These are phyloP conservation scores for Thymelicus lineola DNA, from an alignment of 2,888 invertebrate species.

Conservation along the genomic window DNA sequence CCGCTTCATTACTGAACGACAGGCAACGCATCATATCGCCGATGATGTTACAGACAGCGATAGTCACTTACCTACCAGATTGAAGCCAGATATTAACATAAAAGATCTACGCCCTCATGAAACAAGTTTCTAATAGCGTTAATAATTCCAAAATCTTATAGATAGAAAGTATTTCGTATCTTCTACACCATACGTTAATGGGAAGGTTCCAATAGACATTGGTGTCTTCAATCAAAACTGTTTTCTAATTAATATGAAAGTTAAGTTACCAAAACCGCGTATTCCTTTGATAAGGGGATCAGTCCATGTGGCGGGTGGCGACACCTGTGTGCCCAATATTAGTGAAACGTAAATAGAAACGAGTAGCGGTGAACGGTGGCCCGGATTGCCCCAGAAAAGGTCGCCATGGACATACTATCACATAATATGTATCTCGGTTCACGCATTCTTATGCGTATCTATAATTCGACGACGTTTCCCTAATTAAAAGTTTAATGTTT, in stretches of 20 bases:
- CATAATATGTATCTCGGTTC: neutral
- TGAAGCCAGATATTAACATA: no score
- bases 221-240: neutral
- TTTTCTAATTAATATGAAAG: slow-evolving; percentile 8
- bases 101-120: no score
- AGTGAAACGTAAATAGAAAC: slow-evolving; percentile 11
- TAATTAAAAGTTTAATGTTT: no score
- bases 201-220: neutral
- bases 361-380: neutral
- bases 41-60: no score
- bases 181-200: neutral
- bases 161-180: neutral
- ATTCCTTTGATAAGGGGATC: slow-evolving; percentile 51
- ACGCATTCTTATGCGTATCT: neutral
- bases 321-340: slow-evolving; percentile 11
- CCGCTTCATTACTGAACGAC: no score
- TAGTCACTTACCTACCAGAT: no score
- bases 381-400: slow-evolving; percentile 5
- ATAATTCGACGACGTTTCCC: no score
- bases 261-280: neutral
- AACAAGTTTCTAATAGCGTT: no score
- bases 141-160: no score
- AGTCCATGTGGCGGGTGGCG: neutral
- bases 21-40: no score
- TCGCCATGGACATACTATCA: neutral